Evolutionary conservation across 2,113 vertebrate genomes (phyloP), one percentile per base, ranked within the genome.

Genomic region (Ailuropoda melanoleuca): DNA sequence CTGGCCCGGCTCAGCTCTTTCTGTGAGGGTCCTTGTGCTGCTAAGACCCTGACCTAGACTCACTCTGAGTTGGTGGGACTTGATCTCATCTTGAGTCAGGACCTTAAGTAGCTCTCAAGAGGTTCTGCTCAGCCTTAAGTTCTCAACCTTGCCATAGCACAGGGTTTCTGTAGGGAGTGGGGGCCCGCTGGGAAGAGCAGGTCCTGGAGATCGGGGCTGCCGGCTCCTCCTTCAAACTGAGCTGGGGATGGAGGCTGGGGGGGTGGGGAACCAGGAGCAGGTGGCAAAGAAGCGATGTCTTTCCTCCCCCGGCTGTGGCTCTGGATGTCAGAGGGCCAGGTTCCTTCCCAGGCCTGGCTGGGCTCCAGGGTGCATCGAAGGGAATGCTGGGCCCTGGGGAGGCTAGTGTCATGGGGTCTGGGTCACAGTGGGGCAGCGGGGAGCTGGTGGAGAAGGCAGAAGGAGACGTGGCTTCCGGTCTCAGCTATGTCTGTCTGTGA

Each of bases 81-180:
- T 48, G 72, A 72, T 91, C 53, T 78, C 29, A 26, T 62, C 23
- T 95, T 17, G 72, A 96, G 98, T 96, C 98, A 89, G 6, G 98
- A 99, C 97, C 93, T 99, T 39, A 99, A 98, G n/a, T 88, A 98
- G 18, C 98, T 99, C 50, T 99, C 98, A 0, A 37, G 97, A 98
- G 68, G 95, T 98, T 53, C 98, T 99, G 10, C 94, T 99, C 86
- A 98, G 98, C 81, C 90, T 98, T 83, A 86, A 86, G 46, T 95
- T 97, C 81, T 98, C 93, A 97, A 43, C 75, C 62, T 85, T 93
- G 93, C 77, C 56, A 62, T 80, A 82, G 60, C 10, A 72, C 60
- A 90, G 50, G 72, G 74, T 87, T 89, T 96, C 68, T 77, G 21
- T 55, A 91, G 91, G 66, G 66, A 80, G 56, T 60, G n/a, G 53